A percentile compares a stretch with the other conserved stretches of the same genome.
Conservation (phyloP, 1,140 invertebrate species). For the Drosophila tristis region DNA sequence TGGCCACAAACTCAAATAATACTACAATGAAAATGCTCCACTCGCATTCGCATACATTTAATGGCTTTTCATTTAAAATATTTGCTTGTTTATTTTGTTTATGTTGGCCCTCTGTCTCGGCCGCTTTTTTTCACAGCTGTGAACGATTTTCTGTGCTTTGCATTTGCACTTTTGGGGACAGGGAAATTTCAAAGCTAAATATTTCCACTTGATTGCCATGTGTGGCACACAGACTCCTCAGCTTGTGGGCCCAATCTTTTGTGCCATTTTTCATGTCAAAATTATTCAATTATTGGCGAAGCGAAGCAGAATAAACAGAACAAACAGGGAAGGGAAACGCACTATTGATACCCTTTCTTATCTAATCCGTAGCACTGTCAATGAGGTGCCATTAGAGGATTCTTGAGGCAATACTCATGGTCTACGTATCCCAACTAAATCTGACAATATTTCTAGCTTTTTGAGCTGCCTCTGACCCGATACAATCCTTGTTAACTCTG, state of each 20-base stretch:
- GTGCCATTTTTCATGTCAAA: slow-evolving; percentile 67
- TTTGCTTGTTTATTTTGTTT: slow-evolving; percentile 20
- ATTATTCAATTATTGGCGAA: slow-evolving; percentile 70
- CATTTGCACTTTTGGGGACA: slow-evolving; percentile 11
- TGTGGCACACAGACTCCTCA: slow-evolving; percentile 12
- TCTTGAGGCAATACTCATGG: no score
- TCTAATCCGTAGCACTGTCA: no score
- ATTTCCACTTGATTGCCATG: slow-evolving; percentile 35
- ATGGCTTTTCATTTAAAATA: slow-evolving; percentile 49
- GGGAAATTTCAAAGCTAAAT: slow-evolving; percentile 11
- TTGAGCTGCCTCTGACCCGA: no score
- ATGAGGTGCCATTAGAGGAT: no score
- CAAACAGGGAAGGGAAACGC: not conserved
- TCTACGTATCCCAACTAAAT: no score
- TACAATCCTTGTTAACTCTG: not conserved
- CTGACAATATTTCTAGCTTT: no score
- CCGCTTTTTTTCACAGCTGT: not conserved
- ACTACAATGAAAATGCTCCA: not conserved
- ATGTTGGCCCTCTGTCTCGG: no score
- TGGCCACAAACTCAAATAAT: slow-evolving; percentile 32
- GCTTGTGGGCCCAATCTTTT: slow-evolving; percentile 29
- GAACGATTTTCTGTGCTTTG: slow-evolving; percentile 22
- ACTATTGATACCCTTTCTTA: not conserved
- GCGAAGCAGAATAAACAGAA: slow-evolving; percentile 31
- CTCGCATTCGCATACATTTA: slow-evolving; percentile 33